Percentiles rank a stretch among this genome's conserved stretches.
phyloP scores from a whole-genome alignment of 2,113 vertebrate genomes.

The Corythoichthys intestinalis region DNA sequence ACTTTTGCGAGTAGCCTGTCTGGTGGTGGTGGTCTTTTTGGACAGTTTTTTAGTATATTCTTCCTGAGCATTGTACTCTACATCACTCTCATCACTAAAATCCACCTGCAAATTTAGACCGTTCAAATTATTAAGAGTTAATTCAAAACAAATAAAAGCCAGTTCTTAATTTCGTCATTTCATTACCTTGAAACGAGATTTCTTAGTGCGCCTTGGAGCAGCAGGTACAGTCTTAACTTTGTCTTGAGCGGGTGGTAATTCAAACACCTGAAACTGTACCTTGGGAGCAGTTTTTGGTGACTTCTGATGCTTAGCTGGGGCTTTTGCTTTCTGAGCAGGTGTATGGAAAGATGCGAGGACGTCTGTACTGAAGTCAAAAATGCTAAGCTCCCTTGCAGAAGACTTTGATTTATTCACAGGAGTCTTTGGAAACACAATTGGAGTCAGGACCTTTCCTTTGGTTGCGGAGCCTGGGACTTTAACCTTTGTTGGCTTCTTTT shows the following conservation, averaged over 20 bases:
- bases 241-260: constrained; percentile 52
- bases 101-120: constrained; percentile 65
- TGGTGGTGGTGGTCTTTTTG: constrained; percentile 36
- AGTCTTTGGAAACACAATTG: constrained; percentile 52
- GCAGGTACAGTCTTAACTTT: constrained; percentile 62
- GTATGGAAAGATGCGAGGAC: constrained; percentile 60
- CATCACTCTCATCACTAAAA: constrained; percentile 87
- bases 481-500: constrained; percentile 33
- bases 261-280: constrained; percentile 79
- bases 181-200: constrained; percentile 77
- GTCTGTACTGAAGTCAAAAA: constrained; percentile 61
- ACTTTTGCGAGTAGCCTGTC: constrained; percentile 19
- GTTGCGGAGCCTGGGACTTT: neutral
- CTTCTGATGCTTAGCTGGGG: constrained; percentile 20
- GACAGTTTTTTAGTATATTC: constrained; percentile 17
- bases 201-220: constrained; percentile 78
- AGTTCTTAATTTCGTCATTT: neutral
- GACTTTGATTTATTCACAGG: constrained; percentile 47
- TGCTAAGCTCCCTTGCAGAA: constrained; percentile 13
- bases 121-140: neutral
- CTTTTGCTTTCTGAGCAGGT: constrained; percentile 52
- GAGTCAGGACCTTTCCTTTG: constrained; percentile 2
- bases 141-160: neutral
- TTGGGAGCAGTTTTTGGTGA: constrained; percentile 35
- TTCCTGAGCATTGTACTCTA: constrained; percentile 54